Conservation (phyloP, 2,888 invertebrate genomes). For the Meghimatium bilineatum region DNA sequence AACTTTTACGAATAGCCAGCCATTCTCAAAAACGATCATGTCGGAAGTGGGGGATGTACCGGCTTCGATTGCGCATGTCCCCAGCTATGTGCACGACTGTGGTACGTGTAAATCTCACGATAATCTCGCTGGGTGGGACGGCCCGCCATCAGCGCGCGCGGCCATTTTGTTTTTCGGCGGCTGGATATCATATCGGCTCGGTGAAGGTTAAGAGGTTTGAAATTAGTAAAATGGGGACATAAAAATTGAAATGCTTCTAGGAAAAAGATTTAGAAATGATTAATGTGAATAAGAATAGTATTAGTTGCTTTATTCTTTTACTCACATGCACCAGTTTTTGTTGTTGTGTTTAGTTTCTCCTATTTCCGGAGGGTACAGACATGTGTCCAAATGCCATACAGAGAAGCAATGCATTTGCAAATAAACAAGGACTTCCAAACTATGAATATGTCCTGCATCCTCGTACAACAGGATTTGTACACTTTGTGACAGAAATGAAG, state of each 20-base stretch:
- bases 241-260: background rate
- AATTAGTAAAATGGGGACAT: too few species aligned
- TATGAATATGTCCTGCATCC: conserved; percentile 91
- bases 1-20: too few species aligned
- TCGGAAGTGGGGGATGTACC: too few species aligned
- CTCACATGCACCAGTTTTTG: background rate
- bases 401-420: conserved; percentile 86
- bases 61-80: too few species aligned
- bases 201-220: too few species aligned
- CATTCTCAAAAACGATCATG: too few species aligned
- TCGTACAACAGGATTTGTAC: conserved; percentile 86
- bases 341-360: conserved; percentile 81
- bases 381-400: conserved; percentile 84
- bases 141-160: too few species aligned
- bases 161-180: too few species aligned
- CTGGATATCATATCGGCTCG: too few species aligned
- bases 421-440: conserved; percentile 81
- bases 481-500: conserved; percentile 79
- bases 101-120: too few species aligned
- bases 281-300: background rate
- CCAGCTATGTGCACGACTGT: too few species aligned
- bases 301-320: background rate
- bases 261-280: background rate
- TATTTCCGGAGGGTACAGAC: conserved; percentile 93
- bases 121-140: too few species aligned